Evolutionary conservation across 2,888 invertebrate species (phyloP).

Genomic region (Brenthis hecate): DNA sequence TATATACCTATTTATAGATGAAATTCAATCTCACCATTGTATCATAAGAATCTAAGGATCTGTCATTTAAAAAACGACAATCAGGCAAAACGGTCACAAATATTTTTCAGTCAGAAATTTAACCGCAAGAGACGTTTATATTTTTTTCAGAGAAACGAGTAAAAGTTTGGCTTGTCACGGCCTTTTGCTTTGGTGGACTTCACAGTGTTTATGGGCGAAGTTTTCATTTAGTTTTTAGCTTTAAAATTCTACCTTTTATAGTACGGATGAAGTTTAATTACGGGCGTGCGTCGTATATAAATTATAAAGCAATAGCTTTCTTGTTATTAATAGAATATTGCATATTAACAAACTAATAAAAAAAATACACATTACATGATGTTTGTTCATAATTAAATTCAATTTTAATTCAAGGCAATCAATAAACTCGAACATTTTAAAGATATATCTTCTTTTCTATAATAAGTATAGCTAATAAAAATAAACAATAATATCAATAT

Average conservation of each 20-base stretch:
- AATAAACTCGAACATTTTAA: no score
- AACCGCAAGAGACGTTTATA: constrained; percentile 21
- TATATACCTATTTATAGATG: no score
- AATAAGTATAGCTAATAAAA: no score
- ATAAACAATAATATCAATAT: no score
- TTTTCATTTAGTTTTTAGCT: constrained; percentile 25
- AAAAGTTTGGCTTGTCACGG: constrained; percentile 30
- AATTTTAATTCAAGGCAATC: no score
- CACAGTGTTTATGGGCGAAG: constrained; percentile 25
- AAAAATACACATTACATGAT: no score
- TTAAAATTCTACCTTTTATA: constrained; percentile 1
- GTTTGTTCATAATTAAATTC: no score
- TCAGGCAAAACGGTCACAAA: not conserved
- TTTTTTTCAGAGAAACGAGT: constrained; percentile 16
- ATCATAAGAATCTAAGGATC: not conserved
- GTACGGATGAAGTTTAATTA: not conserved
- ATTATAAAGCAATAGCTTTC: not conserved
- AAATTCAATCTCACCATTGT: not conserved
- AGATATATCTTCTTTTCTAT: no score
- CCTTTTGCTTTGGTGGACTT: constrained; percentile 22
- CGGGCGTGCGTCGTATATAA: not conserved
- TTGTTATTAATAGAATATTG: no score
- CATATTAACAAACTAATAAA: no score
- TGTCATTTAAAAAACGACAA: not conserved
- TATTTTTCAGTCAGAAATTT: constrained; percentile 18